These are phyloP conservation scores for Struthio camelus DNA, from an alignment of 2,113 vertebrate species.

Conservation along the genomic window DNA sequence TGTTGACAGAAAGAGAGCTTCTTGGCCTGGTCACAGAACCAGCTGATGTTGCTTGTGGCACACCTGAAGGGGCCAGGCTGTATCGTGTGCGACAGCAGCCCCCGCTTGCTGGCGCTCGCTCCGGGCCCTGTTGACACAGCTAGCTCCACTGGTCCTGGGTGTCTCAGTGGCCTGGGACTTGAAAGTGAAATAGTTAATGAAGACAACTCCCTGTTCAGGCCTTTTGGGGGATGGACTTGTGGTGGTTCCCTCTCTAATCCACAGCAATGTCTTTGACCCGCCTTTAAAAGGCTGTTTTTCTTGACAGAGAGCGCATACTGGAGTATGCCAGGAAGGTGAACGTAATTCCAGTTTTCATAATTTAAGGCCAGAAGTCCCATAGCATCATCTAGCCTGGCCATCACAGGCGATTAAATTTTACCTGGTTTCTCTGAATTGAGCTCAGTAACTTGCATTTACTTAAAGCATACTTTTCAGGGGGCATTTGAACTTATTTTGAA, in stretches of 20 bases:
- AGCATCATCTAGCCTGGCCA: background rate
- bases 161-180: background rate
- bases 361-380: background rate
- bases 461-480: background rate
- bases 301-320: background rate
- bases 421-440: background rate
- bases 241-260: background rate
- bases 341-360: background rate
- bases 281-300: background rate
- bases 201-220: background rate
- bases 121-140: background rate
- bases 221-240: background rate
- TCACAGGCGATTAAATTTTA: background rate
- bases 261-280: background rate
- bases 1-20: background rate
- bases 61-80: background rate
- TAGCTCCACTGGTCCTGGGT: background rate
- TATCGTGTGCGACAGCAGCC: background rate
- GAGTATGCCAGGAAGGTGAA: background rate
- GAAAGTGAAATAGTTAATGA: background rate
- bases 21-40: background rate
- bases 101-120: fast-evolving
- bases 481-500: background rate
- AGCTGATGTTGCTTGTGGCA: background rate
- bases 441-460: background rate